Percentiles rank a stretch among this genome's conserved stretches.
Evolutionary conservation across 1,140 invertebrate genomes (phyloP).

Genomic region (Drosophila erecta): DNA sequence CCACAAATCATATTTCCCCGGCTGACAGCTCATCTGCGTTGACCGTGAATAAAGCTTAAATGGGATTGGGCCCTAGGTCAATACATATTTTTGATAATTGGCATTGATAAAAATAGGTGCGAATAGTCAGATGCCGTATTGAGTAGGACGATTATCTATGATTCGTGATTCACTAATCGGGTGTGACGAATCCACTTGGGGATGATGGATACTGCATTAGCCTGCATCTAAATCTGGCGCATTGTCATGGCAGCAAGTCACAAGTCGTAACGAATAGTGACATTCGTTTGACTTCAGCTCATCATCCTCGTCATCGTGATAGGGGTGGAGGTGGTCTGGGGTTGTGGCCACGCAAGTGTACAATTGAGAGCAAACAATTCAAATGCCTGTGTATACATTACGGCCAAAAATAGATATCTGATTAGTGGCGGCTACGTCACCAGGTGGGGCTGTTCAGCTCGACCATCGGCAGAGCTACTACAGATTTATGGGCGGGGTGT

Average conservation of each 20-base stretch:
- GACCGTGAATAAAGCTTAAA: constrained; percentile 55
- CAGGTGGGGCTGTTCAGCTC: constrained; percentile 57
- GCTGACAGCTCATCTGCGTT: constrained; percentile 40
- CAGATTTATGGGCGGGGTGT: constrained; percentile 58
- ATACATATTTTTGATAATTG: constrained; percentile 56
- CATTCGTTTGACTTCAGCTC: constrained; percentile 45
- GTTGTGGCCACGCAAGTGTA: constrained; percentile 39
- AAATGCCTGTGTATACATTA: constrained; percentile 67
- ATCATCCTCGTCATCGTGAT: constrained; percentile 26
- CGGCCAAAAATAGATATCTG: constrained; percentile 73
- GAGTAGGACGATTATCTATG: constrained; percentile 16
- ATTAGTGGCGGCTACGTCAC: constrained; percentile 78
- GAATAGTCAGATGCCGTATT: constrained; percentile 20
- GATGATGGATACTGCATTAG: constrained; percentile 61
- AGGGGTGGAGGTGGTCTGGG: constrained; percentile 5
- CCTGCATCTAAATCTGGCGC: constrained; percentile 57
- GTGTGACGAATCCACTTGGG: constrained; percentile 64
- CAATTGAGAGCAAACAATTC: constrained; percentile 71
- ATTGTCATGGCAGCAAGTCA: constrained; percentile 57
- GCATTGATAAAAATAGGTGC: constrained; percentile 56
- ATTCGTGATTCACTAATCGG: constrained; percentile 63
- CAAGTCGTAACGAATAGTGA: constrained; percentile 19
- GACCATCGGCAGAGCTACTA: constrained; percentile 15
- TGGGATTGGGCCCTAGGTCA: constrained; percentile 44
- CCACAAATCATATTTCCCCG: constrained; percentile 46